Evolutionary conservation across 2,888 invertebrate genomes (phyloP).

Genomic region (Branchipolynoe longqiensis): DNA sequence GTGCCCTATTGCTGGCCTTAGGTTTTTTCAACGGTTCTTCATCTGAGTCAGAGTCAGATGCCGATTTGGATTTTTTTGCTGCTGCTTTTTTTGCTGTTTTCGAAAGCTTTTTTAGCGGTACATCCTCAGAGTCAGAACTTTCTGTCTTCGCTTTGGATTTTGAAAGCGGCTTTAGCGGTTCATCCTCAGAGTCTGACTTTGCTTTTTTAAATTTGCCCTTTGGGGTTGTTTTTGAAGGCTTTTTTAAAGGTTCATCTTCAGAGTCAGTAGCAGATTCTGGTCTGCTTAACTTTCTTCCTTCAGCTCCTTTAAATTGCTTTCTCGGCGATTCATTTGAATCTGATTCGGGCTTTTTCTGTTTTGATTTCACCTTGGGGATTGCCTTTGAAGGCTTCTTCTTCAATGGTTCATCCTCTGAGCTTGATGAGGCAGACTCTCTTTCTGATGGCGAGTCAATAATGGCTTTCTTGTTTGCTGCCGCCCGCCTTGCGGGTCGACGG

Average conservation of each 20-base stretch:
- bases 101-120: neutral
- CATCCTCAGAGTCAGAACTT: slow-evolving; percentile 16
- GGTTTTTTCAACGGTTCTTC: neutral
- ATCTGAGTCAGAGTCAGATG: neutral
- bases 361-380: neutral
- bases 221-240: no score
- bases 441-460: neutral
- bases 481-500: neutral
- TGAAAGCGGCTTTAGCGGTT: neutral
- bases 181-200: slow-evolving; percentile 12
- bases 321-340: no score
- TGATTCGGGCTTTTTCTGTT: neutral
- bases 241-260: neutral
- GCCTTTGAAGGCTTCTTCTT: neutral
- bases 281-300: no score
- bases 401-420: slow-evolving; percentile 10
- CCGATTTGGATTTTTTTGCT: neutral
- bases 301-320: no score
- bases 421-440: neutral
- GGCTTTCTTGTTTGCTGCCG: neutral
- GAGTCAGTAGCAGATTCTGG: no score
- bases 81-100: neutral
- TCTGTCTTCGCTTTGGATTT: neutral
- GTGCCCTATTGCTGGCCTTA: no score
- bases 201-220: no score